Conservation (phyloP, 2,888 invertebrate species). For the Andrena bicolor region DNA sequence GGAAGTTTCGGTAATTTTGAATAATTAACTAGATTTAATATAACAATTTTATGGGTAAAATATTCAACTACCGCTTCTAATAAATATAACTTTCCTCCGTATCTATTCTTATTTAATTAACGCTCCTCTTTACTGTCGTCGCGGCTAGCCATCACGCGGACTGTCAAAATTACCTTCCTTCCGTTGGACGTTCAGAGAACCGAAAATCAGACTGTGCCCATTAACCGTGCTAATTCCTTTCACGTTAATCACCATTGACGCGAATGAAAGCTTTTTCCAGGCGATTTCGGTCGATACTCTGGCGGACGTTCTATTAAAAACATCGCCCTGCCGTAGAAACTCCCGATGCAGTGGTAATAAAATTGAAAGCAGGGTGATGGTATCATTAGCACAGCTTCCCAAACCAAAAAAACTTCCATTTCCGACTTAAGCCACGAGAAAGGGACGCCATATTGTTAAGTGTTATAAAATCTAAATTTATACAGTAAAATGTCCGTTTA, state of each 20-base stretch:
- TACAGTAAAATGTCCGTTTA: too few relatives aligned
- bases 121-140: neutral
- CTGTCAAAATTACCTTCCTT: neutral
- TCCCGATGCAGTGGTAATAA: neutral
- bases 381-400: too few relatives aligned
- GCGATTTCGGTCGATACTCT: neutral
- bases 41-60: too few relatives aligned
- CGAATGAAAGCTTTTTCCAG: neutral
- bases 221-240: neutral
- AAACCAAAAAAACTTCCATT: too few relatives aligned
- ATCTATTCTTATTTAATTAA: neutral
- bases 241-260: neutral
- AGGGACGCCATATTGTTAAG: too few relatives aligned
- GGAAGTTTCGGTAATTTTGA: neutral
- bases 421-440: too few relatives aligned
- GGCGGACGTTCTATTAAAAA: slow-evolving; percentile 2
- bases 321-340: neutral
- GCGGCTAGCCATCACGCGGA: too few relatives aligned
- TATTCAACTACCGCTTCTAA: too few relatives aligned
- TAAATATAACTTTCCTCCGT: too few relatives aligned
- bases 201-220: neutral
- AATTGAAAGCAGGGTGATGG: neutral
- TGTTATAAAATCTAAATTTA: too few relatives aligned
- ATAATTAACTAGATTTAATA: neutral
- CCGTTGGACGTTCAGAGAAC: neutral